Base-by-base conservation (phyloP, 2,888 invertebrate genomes). In the Nomada ruficornis region DNA sequence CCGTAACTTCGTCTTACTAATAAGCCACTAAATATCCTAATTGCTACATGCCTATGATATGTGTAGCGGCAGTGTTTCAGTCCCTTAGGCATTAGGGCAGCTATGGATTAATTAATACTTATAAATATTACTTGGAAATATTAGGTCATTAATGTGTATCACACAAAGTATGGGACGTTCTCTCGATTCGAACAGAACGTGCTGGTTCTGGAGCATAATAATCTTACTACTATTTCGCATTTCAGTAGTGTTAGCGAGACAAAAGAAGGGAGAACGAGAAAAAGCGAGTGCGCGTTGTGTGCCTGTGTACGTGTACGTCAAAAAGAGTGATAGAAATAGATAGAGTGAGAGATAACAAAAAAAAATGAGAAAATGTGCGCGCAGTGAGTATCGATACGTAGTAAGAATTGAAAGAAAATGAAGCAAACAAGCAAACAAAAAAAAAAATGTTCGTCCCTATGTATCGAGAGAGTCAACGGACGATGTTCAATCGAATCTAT, bases 21-120 rank as follows among this genome's bases (percentile, higher is more conserved):
- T 81, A 84, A 87, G 80, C 81, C 85, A 90, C 90, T 89, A 90
- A 89, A 85, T 91, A 91, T 90, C 87, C 86, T 91, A 92, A 90
- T 90, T 91, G 92, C 92, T 92, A 92, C 92, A 92, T 92, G 92
- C 90, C 92, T 92, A 91, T 90, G 87, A 91, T 90, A 91, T 91
- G 90, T 89, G 90, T 91, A 92, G 90, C 91, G 84, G 90, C 90
- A 86, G 91, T 93, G 91, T 92, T 91, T 90, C 88, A 90, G 89
- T 90, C 91, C 89, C 85, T 86, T 90, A 91, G 90, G 90, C 85
- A 77, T 76, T 91, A 90, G 91, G 89, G 87, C 90, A 91, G 90
- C 89, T 91, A 89, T 89, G 82, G 86, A 90, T 86, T 90, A 67
- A 90, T 87, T 86, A 88, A 88, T 67, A 87, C 83, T 80, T 86